Conservation (phyloP, 2,797 vertebrate genomes). For the Syncerus caffer region DNA sequence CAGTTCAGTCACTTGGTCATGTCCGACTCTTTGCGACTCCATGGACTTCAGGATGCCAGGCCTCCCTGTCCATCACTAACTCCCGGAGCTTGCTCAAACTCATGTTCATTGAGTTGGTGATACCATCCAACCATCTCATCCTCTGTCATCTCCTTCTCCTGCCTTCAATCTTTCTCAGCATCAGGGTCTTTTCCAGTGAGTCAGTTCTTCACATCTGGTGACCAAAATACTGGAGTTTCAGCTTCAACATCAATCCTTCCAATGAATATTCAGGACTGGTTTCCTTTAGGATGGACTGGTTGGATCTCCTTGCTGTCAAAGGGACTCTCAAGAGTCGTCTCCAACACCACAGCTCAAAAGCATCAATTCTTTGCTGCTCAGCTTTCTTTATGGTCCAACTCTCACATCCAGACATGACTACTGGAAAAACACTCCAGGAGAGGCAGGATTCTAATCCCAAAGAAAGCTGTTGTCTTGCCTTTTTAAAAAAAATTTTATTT, state of each 20-base stretch:
- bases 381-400: background rate
- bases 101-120: background rate
- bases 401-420: background rate
- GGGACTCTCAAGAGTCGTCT: background rate
- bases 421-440: background rate
- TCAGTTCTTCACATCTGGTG: background rate
- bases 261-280: background rate
- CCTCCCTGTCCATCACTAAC: background rate
- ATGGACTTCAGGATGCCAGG: background rate
- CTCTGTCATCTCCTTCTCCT: background rate
- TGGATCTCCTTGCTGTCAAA: background rate
- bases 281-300: background rate
- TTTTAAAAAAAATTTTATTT: too few species aligned
- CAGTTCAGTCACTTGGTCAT: background rate
- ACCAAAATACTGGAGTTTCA: background rate
- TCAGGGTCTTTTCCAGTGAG: background rate
- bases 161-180: background rate
- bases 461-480: background rate
- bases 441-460: background rate
- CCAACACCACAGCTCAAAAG: background rate
- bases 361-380: background rate
- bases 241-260: background rate
- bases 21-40: background rate
- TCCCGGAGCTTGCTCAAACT: background rate
- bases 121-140: background rate